Conservation (phyloP, 2,797 vertebrate species). For the Fistularia commersonii region DNA sequence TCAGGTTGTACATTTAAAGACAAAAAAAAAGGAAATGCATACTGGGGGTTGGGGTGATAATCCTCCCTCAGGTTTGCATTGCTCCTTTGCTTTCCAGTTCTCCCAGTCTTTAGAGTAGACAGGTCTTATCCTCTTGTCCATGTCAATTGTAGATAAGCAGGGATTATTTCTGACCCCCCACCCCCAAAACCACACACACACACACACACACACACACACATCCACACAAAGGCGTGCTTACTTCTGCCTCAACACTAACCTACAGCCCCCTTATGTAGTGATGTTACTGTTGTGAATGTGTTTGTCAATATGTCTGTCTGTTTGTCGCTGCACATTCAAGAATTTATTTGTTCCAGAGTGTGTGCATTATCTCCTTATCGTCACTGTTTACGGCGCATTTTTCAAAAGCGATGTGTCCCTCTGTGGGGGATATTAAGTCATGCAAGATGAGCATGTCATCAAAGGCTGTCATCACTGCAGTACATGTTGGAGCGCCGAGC, state of each 20-base stretch:
- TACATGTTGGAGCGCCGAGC: slow-evolving; percentile 51
- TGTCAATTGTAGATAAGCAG: slow-evolving; percentile 44
- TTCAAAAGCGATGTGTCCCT: slow-evolving; percentile 16
- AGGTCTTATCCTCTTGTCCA: slow-evolving; percentile 40
- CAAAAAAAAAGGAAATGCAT: not conserved
- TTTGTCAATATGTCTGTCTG: not conserved
- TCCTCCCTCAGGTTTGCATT: slow-evolving; percentile 3
- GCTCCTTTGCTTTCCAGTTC: slow-evolving; percentile 14
- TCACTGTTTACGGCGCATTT: slow-evolving; percentile 14
- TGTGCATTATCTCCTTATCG: slow-evolving; percentile 27
- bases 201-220: too few species aligned
- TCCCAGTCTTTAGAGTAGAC: slow-evolving; percentile 34
- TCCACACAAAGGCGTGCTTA: slow-evolving; percentile 23
- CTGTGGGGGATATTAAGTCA: slow-evolving; percentile 44
- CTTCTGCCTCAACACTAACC: slow-evolving; percentile 33
- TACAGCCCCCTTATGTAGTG: slow-evolving; percentile 35
- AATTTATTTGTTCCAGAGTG: slow-evolving; percentile 10
- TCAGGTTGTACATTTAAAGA: not conserved
- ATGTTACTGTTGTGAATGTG: slow-evolving; percentile 17
- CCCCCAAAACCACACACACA: slow-evolving; percentile 19
- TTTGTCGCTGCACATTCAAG: not conserved
- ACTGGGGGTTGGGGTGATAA: not conserved
- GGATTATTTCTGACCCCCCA: slow-evolving; percentile 39
- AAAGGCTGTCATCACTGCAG: slow-evolving; percentile 49
- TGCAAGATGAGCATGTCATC: slow-evolving; percentile 51